These are phyloP conservation scores for Caenorhabditis remanei DNA, from an alignment of 1,140 invertebrate species.

Conservation along the genomic window DNA sequence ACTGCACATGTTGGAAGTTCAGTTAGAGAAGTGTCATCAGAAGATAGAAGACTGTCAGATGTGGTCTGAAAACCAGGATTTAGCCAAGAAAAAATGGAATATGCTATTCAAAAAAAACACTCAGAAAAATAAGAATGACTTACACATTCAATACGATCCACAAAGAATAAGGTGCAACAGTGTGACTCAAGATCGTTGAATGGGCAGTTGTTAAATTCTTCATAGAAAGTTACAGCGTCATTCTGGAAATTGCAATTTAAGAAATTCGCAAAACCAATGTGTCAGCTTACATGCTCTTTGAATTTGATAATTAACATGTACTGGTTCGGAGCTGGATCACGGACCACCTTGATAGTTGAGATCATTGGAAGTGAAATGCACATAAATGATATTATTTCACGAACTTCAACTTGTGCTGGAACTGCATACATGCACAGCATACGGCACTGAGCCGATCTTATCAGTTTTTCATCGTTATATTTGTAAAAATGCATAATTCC, in stretches of 20 bases:
- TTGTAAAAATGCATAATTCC: constrained; percentile 96
- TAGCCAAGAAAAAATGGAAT: background rate
- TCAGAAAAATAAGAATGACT: background rate
- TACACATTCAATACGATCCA: constrained; percentile 89
- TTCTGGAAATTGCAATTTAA: constrained; percentile 80
- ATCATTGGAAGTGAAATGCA: constrained; percentile 38
- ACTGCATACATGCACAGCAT: constrained; percentile 91
- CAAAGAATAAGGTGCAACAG: constrained; percentile 93
- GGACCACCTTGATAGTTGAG: constrained; percentile 85
- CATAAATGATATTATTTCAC: constrained; percentile 59
- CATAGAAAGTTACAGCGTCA: constrained; percentile 91
- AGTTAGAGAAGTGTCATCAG: constrained; percentile 84
- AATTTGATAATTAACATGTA: constrained; percentile 96
- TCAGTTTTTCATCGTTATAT: constrained; percentile 81
- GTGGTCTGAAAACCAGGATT: constrained; percentile 27
- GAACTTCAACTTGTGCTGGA: constrained; percentile 87
- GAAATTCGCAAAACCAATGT: constrained; percentile 29
- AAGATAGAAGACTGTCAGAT: constrained; percentile 57
- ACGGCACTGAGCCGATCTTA: constrained; percentile 82
- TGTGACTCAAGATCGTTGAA: constrained; percentile 94
- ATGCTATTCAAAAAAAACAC: background rate
- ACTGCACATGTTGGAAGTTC: constrained; percentile 98
- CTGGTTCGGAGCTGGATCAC: constrained; percentile 88
- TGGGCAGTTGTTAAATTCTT: constrained; percentile 89
- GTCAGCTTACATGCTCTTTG: constrained; percentile 81